Evolutionary conservation across 2,797 vertebrate genomes (phyloP).

Genomic region (Oreochromis mossambicus): DNA sequence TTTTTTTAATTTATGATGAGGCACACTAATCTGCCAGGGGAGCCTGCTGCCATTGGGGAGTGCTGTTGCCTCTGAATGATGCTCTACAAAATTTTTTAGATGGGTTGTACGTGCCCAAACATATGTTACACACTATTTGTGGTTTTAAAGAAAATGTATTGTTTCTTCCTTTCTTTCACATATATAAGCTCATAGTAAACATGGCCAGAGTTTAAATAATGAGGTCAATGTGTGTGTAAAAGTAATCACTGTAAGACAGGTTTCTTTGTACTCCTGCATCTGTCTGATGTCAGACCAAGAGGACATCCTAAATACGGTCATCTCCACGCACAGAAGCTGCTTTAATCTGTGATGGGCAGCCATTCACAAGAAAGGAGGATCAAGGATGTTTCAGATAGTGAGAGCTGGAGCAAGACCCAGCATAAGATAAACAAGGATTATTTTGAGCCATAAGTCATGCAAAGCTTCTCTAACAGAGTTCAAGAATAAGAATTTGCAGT

Average conservation of each 20-base stretch:
- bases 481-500: background rate
- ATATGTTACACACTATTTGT: background rate
- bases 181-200: background rate
- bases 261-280: background rate
- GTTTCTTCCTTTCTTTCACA: background rate
- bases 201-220: background rate
- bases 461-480: background rate
- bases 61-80: background rate
- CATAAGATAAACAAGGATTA: background rate
- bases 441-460: background rate
- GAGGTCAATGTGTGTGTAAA: background rate
- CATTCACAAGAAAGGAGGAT: background rate
- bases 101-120: background rate
- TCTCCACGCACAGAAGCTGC: background rate
- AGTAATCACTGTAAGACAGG: background rate
- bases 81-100: rapidly evolving
- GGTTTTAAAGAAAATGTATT: background rate
- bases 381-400: background rate
- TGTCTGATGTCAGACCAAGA: background rate
- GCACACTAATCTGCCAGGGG: background rate
- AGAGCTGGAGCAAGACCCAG: background rate
- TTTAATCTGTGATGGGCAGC: background rate
- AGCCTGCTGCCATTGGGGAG: background rate
- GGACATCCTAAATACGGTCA: background rate
- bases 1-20: background rate